Evolutionary conservation across 2,797 vertebrate genomes (phyloP).

Genomic region (Atherinosoma microstoma): DNA sequence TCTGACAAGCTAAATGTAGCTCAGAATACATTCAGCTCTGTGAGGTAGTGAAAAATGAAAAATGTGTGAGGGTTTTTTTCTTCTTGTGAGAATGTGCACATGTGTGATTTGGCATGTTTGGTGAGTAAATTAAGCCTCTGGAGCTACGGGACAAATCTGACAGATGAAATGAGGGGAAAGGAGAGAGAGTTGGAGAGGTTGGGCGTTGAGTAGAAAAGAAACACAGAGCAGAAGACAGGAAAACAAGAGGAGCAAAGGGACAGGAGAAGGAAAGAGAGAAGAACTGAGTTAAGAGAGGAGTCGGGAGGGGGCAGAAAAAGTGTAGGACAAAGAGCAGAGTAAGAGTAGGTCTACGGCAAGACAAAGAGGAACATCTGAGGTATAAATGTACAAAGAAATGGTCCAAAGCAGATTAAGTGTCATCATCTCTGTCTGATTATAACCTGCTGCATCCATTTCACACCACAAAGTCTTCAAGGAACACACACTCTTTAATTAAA

Average conservation of each 20-base stretch:
- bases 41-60: conserved; percentile 49
- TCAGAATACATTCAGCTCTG: conserved; percentile 43
- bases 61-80: conserved; percentile 44
- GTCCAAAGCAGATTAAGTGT: conserved; percentile 6
- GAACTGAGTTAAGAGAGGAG: conserved; percentile 12
- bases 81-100: conserved; percentile 33
- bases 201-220: conserved; percentile 40
- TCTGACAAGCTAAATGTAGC: conserved; percentile 45
- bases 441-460: conserved; percentile 27
- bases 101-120: conserved; percentile 65
- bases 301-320: conserved; percentile 37
- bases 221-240: conserved; percentile 18
- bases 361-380: conserved; percentile 5
- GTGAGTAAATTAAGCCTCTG: conserved; percentile 73
- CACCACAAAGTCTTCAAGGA: conserved; percentile 14
- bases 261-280: no score
- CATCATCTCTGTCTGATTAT: conserved; percentile 17
- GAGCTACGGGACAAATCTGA: conserved; percentile 73
- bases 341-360: conserved; percentile 21
- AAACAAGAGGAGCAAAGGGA: neutral
- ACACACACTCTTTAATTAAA: conserved; percentile 27
- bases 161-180: conserved; percentile 42
- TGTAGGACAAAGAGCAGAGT: conserved; percentile 4
- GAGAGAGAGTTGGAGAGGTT: conserved; percentile 24
- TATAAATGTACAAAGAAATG: neutral